Conservation (phyloP, 2,888 invertebrate species). For the Apoda limacodes region DNA sequence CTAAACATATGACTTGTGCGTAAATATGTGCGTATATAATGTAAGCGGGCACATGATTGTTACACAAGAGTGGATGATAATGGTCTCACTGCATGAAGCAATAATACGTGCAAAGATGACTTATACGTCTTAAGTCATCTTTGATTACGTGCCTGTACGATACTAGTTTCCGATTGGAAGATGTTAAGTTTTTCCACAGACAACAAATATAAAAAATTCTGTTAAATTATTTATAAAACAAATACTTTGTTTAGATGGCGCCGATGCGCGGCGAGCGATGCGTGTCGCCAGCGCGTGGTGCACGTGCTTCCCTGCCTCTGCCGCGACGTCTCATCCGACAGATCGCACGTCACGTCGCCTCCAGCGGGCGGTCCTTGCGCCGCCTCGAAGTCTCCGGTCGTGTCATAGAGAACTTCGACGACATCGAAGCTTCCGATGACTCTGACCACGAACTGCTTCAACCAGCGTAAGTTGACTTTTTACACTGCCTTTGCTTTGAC, state of each 20-base stretch:
- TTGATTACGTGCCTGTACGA: no score
- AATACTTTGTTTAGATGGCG: constrained; percentile 45
- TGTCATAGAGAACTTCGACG: constrained; percentile 64
- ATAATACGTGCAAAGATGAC: no score
- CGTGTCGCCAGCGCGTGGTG: constrained; percentile 56
- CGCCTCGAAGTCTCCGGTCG: constrained; percentile 62
- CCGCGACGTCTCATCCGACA: constrained; percentile 60
- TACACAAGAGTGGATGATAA: no score
- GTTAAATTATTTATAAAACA: neutral
- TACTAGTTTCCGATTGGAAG: no score
- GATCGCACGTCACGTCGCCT: constrained; percentile 62
- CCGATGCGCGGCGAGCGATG: constrained; percentile 65
- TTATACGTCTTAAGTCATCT: no score
- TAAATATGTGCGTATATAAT: no score
- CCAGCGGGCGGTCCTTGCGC: constrained; percentile 60
- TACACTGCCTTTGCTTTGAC: no score
- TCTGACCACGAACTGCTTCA: constrained; percentile 53
- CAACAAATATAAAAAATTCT: no score
- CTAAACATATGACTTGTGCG: no score
- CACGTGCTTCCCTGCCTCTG: constrained; percentile 62
- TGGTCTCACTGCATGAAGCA: no score
- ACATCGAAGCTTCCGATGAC: constrained; percentile 54
- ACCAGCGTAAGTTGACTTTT: constrained; percentile 49
- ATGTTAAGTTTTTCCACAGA: no score
- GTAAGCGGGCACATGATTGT: no score